phyloP scores from a whole-genome alignment of 1,140 invertebrate species.

The Cyclina sinensis region DNA sequence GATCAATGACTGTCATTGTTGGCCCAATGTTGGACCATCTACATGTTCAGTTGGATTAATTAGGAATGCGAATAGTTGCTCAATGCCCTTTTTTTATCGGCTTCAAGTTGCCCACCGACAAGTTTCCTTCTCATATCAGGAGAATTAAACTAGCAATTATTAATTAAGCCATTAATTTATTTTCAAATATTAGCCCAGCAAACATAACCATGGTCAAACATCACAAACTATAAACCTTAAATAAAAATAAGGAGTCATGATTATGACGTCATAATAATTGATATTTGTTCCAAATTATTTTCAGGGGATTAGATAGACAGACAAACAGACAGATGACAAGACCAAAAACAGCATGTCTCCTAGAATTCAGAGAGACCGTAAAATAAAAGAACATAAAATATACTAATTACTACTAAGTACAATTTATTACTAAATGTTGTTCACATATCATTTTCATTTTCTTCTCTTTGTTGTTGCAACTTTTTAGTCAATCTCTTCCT shows the following conservation, averaged over 20 bases:
- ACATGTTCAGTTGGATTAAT: slow-evolving; percentile 35
- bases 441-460: slow-evolving; percentile 17
- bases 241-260: slow-evolving; percentile 25
- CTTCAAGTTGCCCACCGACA: slow-evolving; percentile 22
- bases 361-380: slow-evolving; percentile 9
- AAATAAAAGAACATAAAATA: slow-evolving; percentile 15
- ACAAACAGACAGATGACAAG: slow-evolving; percentile 6
- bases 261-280: slow-evolving; percentile 27
- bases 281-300: slow-evolving; percentile 25
- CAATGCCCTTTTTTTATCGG: slow-evolving; percentile 25
- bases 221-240: slow-evolving; percentile 18
- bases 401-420: slow-evolving; percentile 1
- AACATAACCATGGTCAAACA: not conserved
- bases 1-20: slow-evolving; percentile 11
- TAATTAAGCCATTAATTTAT: slow-evolving; percentile 28
- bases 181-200: slow-evolving; percentile 15
- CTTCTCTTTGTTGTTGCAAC: not conserved
- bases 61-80: slow-evolving; percentile 5
- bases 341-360: slow-evolving; percentile 7
- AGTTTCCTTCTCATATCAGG: slow-evolving; percentile 16
- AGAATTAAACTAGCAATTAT: slow-evolving; percentile 22
- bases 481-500: slow-evolving; percentile 2
- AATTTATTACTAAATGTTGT: slow-evolving; percentile 28
- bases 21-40: slow-evolving; percentile 24
- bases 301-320: slow-evolving; percentile 26